Conservation (phyloP, 2,888 invertebrate genomes). For the Globia sparganii region DNA sequence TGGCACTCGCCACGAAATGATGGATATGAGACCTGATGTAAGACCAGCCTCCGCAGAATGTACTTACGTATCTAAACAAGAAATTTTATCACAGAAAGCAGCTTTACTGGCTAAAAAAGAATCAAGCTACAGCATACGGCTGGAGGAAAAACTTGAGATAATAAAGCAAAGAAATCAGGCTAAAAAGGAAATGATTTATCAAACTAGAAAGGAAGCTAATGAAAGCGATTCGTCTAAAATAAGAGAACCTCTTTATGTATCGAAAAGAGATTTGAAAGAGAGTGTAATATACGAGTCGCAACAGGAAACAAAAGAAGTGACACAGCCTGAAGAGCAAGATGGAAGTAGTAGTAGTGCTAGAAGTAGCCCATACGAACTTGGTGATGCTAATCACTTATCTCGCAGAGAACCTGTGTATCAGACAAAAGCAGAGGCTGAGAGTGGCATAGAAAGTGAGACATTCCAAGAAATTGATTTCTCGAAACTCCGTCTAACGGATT, state of each 20-base stretch:
- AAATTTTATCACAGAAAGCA: constrained; percentile 88
- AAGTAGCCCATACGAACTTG: constrained; percentile 88
- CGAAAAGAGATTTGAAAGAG: constrained; percentile 88
- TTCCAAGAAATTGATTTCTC: constrained; percentile 89
- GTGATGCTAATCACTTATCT: constrained; percentile 88
- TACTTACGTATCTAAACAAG: constrained; percentile 88
- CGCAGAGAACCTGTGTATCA: constrained; percentile 87
- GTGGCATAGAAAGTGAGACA: constrained; percentile 76
- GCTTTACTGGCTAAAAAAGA: constrained; percentile 87
- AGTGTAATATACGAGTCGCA: constrained; percentile 89
- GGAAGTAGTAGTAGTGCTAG: constrained; percentile 77
- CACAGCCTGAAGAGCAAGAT: constrained; percentile 72
- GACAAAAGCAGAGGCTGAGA: constrained; percentile 83
- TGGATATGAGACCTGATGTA: constrained; percentile 78
- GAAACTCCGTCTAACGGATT: constrained; percentile 86
- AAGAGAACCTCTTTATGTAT: constrained; percentile 88
- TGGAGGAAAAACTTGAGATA: constrained; percentile 88
- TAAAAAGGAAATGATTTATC: constrained; percentile 89
- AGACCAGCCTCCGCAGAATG: constrained; percentile 87
- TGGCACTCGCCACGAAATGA: constrained; percentile 76
- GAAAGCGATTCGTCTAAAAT: constrained; percentile 86
- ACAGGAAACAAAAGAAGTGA: constrained; percentile 84
- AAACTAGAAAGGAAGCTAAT: constrained; percentile 87
- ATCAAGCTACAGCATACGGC: constrained; percentile 79
- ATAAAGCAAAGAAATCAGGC: constrained; percentile 89